phyloP scores from a whole-genome alignment of 2,888 invertebrate genomes.

The Atethmia centrago region DNA sequence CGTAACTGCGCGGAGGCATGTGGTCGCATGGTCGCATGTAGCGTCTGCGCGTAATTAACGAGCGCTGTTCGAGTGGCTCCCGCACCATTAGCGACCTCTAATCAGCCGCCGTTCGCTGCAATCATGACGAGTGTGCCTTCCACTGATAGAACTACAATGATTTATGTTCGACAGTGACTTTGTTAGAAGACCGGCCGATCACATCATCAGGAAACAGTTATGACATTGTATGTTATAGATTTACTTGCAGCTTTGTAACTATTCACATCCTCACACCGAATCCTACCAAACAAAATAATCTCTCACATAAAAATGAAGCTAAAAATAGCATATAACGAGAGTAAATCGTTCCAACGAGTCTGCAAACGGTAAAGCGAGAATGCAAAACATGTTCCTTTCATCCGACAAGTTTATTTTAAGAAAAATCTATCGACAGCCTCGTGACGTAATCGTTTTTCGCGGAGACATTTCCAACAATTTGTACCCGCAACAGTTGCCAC shows the following conservation, averaged over 20 bases:
- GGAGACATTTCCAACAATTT: constrained; percentile 48
- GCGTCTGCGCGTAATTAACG: constrained; percentile 37
- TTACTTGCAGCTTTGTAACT: not conserved
- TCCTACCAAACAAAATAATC: constrained; percentile 21
- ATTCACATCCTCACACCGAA: not conserved
- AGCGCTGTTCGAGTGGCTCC: constrained; percentile 4
- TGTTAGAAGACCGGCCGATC: constrained; percentile 6
- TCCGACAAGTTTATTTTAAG: constrained; percentile 53
- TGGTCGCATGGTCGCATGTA: constrained; percentile 7
- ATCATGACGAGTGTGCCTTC: constrained; percentile 13
- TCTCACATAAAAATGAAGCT: constrained; percentile 1
- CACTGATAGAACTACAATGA: constrained; percentile 24
- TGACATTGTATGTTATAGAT: not conserved
- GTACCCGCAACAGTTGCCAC: constrained; percentile 38
- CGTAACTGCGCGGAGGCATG: constrained; percentile 38
- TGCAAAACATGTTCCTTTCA: constrained; percentile 51
- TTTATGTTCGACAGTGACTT: constrained; percentile 32
- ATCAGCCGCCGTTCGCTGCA: constrained; percentile 26
- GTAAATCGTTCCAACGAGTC: constrained; percentile 7
- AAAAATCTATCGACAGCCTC: constrained; percentile 39
- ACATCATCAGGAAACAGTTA: not conserved
- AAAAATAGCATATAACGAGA: constrained; percentile 31
- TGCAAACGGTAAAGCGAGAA: constrained; percentile 39
- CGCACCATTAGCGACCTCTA: constrained; percentile 18
- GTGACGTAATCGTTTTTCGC: constrained; percentile 53